Conservation (phyloP, 2,113 vertebrate genomes). For the Coreoperca whiteheadi region DNA sequence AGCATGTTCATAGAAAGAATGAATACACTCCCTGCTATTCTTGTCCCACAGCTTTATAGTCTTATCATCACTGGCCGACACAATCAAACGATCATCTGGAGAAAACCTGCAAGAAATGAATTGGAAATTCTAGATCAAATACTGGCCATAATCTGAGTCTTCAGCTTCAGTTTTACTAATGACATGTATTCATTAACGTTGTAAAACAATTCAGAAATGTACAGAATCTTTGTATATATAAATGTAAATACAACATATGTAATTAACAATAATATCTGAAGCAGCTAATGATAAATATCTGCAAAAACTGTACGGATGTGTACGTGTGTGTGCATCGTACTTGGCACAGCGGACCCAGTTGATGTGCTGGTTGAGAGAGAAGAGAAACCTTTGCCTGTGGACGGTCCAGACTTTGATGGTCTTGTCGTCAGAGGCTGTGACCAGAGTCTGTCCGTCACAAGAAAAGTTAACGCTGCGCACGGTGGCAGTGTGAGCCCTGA, state of each 20-base stretch:
- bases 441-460: conserved; percentile 90
- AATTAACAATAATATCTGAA: neutral
- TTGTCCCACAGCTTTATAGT: conserved; percentile 98
- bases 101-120: conserved; percentile 88
- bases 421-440: conserved; percentile 97
- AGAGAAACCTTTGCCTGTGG: conserved; percentile 96
- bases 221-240: neutral
- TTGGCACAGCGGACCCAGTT: conserved; percentile 99
- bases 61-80: conserved; percentile 95
- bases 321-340: conserved; percentile 78
- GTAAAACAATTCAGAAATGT: neutral
- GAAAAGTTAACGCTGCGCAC: conserved; percentile 95
- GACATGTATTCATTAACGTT: neutral
- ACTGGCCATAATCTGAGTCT: neutral
- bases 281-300: neutral
- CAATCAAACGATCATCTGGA: conserved; percentile 93
- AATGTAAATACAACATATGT: neutral
- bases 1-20: conserved; percentile 94
- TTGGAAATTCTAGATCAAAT: neutral
- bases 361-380: conserved; percentile 94
- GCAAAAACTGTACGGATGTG: neutral
- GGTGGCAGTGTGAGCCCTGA: conserved; percentile 92
- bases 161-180: neutral
- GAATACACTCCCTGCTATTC: conserved; percentile 92
- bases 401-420: conserved; percentile 96